Conservation (phyloP, 2,888 invertebrate genomes). For the Monoplex corrugatus region DNA sequence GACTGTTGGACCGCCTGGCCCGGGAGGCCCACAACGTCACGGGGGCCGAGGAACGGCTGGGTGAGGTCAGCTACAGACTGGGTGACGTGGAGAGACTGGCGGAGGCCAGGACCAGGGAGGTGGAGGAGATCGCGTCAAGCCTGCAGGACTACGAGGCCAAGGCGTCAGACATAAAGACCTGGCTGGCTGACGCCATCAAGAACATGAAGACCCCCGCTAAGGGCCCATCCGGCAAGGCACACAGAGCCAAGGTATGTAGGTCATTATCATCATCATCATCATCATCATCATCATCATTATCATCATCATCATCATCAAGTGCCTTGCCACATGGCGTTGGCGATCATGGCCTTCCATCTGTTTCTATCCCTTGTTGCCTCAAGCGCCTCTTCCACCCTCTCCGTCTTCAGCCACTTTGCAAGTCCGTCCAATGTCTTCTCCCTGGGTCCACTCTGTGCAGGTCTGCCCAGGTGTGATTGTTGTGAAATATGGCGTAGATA, state of each 20-base stretch:
- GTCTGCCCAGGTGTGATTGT: no score
- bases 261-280: not conserved
- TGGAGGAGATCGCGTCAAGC: slow-evolving; percentile 69
- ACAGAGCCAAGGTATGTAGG: slow-evolving; percentile 64
- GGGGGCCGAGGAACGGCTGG: slow-evolving; percentile 66
- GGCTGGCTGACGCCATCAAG: slow-evolving; percentile 75
- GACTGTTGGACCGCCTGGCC: slow-evolving; percentile 71
- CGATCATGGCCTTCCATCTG: not conserved
- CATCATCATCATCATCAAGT: no score
- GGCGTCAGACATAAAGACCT: slow-evolving; percentile 72
- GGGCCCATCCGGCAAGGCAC: slow-evolving; percentile 67
- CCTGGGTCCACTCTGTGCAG: no score
- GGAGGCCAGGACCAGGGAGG: slow-evolving; percentile 65
- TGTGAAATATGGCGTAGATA: no score
- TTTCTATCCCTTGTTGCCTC: no score
- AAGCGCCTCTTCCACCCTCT: no score
- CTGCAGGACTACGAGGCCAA: slow-evolving; percentile 68
- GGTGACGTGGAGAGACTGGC: slow-evolving; percentile 69
- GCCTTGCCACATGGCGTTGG: not conserved
- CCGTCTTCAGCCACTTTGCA: no score
- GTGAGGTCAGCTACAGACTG: slow-evolving; percentile 62
- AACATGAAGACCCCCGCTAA: slow-evolving; percentile 72
- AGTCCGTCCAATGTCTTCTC: no score
- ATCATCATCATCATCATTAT: no score
- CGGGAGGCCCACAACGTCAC: slow-evolving; percentile 68